Evolutionary conservation across 37 sponge, comb jelly and placozoan genomes (phyloP), one percentile per base, ranked within the genome.

Genomic region (Geodia barretti): DNA sequence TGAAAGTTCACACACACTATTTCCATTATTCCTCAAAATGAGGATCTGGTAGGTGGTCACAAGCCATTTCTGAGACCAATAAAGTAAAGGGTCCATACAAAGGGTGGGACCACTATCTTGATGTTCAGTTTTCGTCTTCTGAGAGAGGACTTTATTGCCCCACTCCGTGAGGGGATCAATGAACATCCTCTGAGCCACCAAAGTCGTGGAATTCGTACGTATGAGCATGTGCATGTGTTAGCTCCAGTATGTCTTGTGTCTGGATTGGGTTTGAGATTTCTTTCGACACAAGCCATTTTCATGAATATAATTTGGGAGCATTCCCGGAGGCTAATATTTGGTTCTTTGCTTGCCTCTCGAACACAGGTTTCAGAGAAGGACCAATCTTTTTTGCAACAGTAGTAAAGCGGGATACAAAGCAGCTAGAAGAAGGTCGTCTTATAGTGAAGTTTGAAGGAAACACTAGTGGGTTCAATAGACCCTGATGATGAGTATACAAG

Each of bases 221-320:
- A n/a, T n/a, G n/a, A n/a, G n/a, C n/a, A n/a, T n/a, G n/a, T n/a
- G n/a, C n/a, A n/a, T n/a, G n/a, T n/a, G n/a, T n/a, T n/a, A n/a
- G n/a, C n/a, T n/a, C n/a, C n/a, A n/a, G n/a, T n/a, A n/a, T n/a
- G n/a, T n/a, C n/a, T n/a, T n/a, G n/a, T n/a, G n/a, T n/a, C n/a
- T n/a, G n/a, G n/a, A n/a, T n/a, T n/a, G n/a, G n/a, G n/a, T n/a
- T n/a, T n/a, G n/a, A n/a, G n/a, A n/a, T n/a, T n/a, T n/a, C n/a
- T n/a, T n/a, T n/a, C n/a, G n/a, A n/a, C n/a, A n/a, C n/a, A n/a
- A n/a, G n/a, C n/a, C n/a, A n/a, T n/a, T n/a, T n/a, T n/a, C n/a
- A n/a, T n/a, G n/a, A n/a, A n/a, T n/a, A n/a, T n/a, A 0, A 81
- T 87, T 1, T 96, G 96, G 96, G 93, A 96, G 41, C 88, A 93